A percentile compares a stretch with the other conserved stretches of the same genome.
phyloP scores from a whole-genome alignment of 2,113 vertebrate species.

The Ancistrus triradiatus region DNA sequence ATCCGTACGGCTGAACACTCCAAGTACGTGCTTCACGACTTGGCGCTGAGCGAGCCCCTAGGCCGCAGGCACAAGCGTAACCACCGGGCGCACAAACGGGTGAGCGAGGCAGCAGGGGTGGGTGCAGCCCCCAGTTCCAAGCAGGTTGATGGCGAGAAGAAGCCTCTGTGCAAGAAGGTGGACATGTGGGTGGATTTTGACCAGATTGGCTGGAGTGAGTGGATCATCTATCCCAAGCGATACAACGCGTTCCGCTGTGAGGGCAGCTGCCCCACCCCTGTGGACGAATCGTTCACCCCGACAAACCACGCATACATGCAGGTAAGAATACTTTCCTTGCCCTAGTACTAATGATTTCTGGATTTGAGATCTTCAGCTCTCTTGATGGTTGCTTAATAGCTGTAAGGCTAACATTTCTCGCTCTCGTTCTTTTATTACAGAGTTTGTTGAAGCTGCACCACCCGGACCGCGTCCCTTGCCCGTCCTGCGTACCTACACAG shows the following conservation, averaged over 20 bases:
- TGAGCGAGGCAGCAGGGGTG: conserved; percentile 36
- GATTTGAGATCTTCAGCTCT: too few species aligned
- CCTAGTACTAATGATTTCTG: too few species aligned
- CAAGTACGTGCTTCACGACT: conserved; percentile 69
- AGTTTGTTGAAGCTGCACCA: conserved; percentile 79
- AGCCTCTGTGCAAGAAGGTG: conserved; percentile 67
- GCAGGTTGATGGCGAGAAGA: conserved; percentile 33
- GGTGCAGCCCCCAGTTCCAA: not conserved
- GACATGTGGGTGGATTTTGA: conserved; percentile 85
- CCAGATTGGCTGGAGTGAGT: conserved; percentile 78
- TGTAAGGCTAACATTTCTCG: not conserved
- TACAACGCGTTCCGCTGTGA: conserved; percentile 82
- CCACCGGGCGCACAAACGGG: conserved; percentile 44
- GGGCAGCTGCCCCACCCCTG: conserved; percentile 73
- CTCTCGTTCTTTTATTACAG: conserved; percentile 54
- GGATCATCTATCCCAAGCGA: conserved; percentile 79
- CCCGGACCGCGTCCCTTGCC: conserved; percentile 69
- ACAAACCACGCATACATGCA: conserved; percentile 87
- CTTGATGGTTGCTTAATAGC: not conserved
- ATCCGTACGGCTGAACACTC: conserved; percentile 76
- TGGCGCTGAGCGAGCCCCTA: conserved; percentile 12
- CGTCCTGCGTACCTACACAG: conserved; percentile 73
- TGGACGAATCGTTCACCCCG: conserved; percentile 76
- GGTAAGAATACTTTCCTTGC: conserved; percentile 74
- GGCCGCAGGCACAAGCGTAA: conserved; percentile 53